Conservation (phyloP, 1,140 invertebrate genomes). For the Archegozetes longisetosus region DNA sequence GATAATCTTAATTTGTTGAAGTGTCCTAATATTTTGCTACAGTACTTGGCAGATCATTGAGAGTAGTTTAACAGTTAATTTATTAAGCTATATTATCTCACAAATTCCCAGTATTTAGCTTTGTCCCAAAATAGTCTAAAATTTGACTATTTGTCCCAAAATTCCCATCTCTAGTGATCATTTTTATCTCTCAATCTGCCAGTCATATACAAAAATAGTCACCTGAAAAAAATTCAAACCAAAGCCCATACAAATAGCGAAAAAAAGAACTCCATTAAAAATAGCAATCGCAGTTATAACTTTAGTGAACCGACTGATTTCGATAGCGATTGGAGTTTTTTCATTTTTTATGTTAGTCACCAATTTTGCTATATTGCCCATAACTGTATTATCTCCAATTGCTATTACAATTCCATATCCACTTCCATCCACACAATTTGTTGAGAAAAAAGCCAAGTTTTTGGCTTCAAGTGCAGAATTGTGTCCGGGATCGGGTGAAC, state of each 20-base stretch:
- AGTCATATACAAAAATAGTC: too few species aligned
- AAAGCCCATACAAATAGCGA: conserved; percentile 65
- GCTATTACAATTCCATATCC: conserved; percentile 85
- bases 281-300: conserved; percentile 70
- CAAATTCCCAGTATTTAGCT: too few species aligned
- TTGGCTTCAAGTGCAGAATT: conserved; percentile 1
- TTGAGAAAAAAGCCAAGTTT: conserved; percentile 15
- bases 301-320: conserved; percentile 95
- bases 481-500: not conserved
- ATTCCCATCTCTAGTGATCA: too few species aligned
- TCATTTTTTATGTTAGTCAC: conserved; percentile 87
- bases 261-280: conserved; percentile 30
- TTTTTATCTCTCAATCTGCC: too few species aligned
- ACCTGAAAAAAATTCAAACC: conserved; percentile 94
- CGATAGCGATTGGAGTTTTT: conserved; percentile 40
- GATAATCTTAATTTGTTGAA: too few species aligned
- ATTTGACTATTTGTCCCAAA: too few species aligned
- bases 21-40: too few species aligned
- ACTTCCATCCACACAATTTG: conserved; percentile 17
- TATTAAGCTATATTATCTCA: too few species aligned
- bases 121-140: too few species aligned
- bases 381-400: conserved; percentile 90
- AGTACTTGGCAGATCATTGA: too few species aligned
- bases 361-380: conserved; percentile 91
- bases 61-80: too few species aligned